Evolutionary conservation across 2,888 invertebrate genomes (phyloP), one percentile per base, ranked within the genome.

Genomic region (Carcina quercana): DNA sequence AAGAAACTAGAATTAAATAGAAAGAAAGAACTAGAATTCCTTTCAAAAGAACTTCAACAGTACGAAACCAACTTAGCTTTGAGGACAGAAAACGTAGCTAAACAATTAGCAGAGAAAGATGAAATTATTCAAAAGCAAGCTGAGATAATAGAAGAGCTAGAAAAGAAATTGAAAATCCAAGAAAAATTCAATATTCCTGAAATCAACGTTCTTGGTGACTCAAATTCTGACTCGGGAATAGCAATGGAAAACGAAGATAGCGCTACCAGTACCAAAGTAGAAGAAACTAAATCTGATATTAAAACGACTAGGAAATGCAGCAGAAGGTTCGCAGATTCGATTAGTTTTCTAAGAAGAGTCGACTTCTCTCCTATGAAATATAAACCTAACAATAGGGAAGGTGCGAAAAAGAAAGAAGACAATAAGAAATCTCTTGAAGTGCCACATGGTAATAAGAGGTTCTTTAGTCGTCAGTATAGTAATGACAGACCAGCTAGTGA

Each of bases 321-420:
- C 42, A 59, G 73, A 48, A 63, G 74, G 24, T 80, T 83, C 40
- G 80, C 80, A 5, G 83, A 83, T 29, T 78, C 83, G 0, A 83
- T 83, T 14, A 79, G 78, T 47, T 83, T 82, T 44, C 52, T 83
- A 25, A 59, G 83, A 2, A 62, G 80, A 47, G 82, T 83, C 1
- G 83, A 83, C 37, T 83, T 83, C 43, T 83, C 83, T 2, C 83
- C 83, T 3, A 83, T 80, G 60, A 83, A 80, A 55, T 79, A 79
- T 38, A 83, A 83, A 38, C 76, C 82, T 1, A 50, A 59, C 26
- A 73, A 59, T 46, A 47, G 71, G 3, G 73, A 74, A 35, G 53
- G 51, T 14, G 47, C 47, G 1, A 80, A 79, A 41, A 76, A 76
- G 47, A 75, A 79, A 39, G 74, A 74, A 3, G 73, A 75, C 32